Conservation (phyloP, 2,797 vertebrate species). For the Paedocypris micromegethes region DNA sequence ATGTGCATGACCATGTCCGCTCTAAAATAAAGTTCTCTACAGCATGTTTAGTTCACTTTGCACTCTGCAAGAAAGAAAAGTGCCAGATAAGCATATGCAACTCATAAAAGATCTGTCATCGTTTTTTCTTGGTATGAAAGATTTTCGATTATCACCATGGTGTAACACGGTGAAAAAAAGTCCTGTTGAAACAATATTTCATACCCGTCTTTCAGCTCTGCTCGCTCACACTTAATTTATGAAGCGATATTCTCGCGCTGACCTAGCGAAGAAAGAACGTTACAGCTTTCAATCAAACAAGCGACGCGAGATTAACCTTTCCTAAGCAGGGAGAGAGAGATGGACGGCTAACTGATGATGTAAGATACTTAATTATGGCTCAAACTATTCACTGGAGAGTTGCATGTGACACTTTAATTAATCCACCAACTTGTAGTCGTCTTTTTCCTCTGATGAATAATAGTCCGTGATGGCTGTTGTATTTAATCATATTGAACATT, state of each 20-base stretch:
- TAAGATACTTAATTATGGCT: constrained; percentile 49
- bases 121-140: background rate
- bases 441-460: constrained; percentile 38
- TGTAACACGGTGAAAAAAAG: constrained; percentile 9
- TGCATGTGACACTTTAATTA: constrained; percentile 50
- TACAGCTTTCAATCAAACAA: constrained; percentile 51
- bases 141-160: constrained; percentile 24
- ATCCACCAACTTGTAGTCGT: constrained; percentile 39
- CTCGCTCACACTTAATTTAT: constrained; percentile 7
- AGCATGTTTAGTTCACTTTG: background rate
- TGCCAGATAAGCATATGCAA: constrained; percentile 1
- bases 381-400: constrained; percentile 46
- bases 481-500: constrained; percentile 43
- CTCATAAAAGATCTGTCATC: constrained; percentile 4
- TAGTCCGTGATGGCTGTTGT: constrained; percentile 35
- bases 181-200: constrained; percentile 18
- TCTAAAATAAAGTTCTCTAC: background rate
- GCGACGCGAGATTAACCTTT: constrained; percentile 55
- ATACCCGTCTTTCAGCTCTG: constrained; percentile 17
- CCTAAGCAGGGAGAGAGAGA: constrained; percentile 50
- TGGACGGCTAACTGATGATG: constrained; percentile 53
- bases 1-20: no score
- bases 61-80: background rate
- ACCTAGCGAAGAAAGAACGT: constrained; percentile 39
- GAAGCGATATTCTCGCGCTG: constrained; percentile 51